Conservation (phyloP, 2,888 invertebrate genomes). For the Orthonevra nobilis region DNA sequence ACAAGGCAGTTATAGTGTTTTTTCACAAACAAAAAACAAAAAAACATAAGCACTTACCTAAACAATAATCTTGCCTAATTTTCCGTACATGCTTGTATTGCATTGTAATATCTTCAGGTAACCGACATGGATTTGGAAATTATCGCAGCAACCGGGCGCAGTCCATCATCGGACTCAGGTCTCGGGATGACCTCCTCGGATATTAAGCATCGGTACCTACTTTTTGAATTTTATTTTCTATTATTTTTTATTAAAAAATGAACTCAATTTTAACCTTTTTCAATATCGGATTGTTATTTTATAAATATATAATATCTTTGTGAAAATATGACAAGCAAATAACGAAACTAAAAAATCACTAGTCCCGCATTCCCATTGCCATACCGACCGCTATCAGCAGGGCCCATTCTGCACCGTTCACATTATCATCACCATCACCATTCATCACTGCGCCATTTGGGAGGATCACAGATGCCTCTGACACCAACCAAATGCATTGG, state of each 20-base stretch:
- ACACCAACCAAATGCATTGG: conserved; percentile 73
- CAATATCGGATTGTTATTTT: conserved; percentile 26
- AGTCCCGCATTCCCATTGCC: conserved; percentile 80
- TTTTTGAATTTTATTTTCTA: conserved; percentile 42
- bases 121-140: conserved; percentile 80
- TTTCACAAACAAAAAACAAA: conserved; percentile 36
- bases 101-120: conserved; percentile 77
- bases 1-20: conserved; percentile 40
- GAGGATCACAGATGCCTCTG: conserved; percentile 75
- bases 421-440: conserved; percentile 75
- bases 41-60: conserved; percentile 22
- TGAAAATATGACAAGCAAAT: conserved; percentile 43
- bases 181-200: conserved; percentile 94
- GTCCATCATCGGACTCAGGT: conserved; percentile 96
- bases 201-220: conserved; percentile 84
- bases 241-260: conserved; percentile 25
- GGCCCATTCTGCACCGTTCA: conserved; percentile 80
- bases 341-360: conserved; percentile 69
- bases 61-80: conserved; percentile 39
- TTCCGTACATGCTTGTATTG: conserved; percentile 71
- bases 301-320: conserved; percentile 15
- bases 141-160: conserved; percentile 84
- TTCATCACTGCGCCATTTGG: conserved; percentile 79
- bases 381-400: conserved; percentile 80
- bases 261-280: conserved; percentile 37